Evolutionary conservation across 2,113 vertebrate genomes (phyloP), one percentile per base, ranked within the genome.

Genomic region (Mola mola): DNA sequence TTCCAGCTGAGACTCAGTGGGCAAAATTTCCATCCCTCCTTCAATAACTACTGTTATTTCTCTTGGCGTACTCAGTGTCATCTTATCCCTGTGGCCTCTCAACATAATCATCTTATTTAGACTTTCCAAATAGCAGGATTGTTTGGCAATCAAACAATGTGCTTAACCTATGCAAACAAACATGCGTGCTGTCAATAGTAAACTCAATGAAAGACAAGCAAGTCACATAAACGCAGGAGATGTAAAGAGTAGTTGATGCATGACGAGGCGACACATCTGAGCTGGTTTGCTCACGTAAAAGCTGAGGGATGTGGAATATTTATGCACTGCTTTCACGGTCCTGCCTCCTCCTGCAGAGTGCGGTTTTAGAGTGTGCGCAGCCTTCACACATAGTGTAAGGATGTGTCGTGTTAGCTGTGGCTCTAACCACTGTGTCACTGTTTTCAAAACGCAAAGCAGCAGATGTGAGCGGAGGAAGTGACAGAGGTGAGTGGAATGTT

Each of bases 391-490:
- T 25, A 58, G 36, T 57, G 65, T 60, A 21, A 37, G 24, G 41
- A 19, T 68, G 37, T 53, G 38, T 46, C 57, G 42, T 59, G 61
- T 50, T 63, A 87, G 82, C 76, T 78, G 74, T 38, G 75, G 63
- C 62, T 79, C 81, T 93, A 89, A 91, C 87, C 36, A 56, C 57
- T 82, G 24, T 90, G 74, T 91, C 81, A 85, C 85, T 89, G 82
- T 90, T 87, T 88, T 90, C 89, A 92, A 94, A 95, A 94, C 92
- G 92, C 95, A 84, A 90, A 71, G 93, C 92, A 75, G 93, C 94
- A 98, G 97, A 93, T 97, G 90, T 96, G 94, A 94, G 90, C 93
- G 86, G 93, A 97, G 90, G 96, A 98, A 91, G 92, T 97, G 89
- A 94, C 94, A 3, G 94, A 95, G 96, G 96, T 99, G 93, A 97